Evolutionary conservation across 2,888 invertebrate genomes (phyloP), one percentile per base, ranked within the genome.

Genomic region (Coelopa pilipes): DNA sequence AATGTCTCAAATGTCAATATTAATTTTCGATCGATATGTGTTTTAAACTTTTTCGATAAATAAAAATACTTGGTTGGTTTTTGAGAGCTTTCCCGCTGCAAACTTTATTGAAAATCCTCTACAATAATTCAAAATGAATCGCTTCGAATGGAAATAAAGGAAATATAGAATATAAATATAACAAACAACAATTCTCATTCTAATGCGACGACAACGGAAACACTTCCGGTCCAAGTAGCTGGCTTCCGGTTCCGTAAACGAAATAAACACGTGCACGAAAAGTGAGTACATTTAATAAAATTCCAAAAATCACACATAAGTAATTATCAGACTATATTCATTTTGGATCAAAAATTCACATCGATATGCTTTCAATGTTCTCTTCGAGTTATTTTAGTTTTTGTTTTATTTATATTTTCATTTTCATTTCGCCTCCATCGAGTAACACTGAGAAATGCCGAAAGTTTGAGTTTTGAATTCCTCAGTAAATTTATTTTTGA

Each of bases 341-440:
- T 73, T 80, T 77, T 79, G 75, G 70, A 76, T 79, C 71, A 63
- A 72, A 63, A 72, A 75, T 80, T 78, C 73, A 62, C 45, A 70
- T n/a, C 34, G 66, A 70, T 67, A 75, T 72, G 60, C 73, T 67
- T 78, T 70, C n/a, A 74, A 67, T 62, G 70, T 59, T 72, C 73
- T 75, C 70, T 78, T 75, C 76, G 65, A 73, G 34, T 34, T 34
- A 49, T 49, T 65, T 74, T 71, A 68, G 62, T 72, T 74, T 70
- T 73, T 34, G 24, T 63, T 70, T 69, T 12, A 57, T 47, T 70
- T n/a, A n/a, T n/a, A n/a, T n/a, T n/a, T n/a, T n/a, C n/a, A 73
- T 74, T 72, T 3, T 60, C 12, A 17, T 63, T 66, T 57, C 45
- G 17, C 24, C 67, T 69, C 62, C 75, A 50, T 68, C 50, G 73